Evolutionary conservation across 2,888 invertebrate species (phyloP), one percentile per base, ranked within the genome.

Genomic region (Himalopsyche japonica): DNA sequence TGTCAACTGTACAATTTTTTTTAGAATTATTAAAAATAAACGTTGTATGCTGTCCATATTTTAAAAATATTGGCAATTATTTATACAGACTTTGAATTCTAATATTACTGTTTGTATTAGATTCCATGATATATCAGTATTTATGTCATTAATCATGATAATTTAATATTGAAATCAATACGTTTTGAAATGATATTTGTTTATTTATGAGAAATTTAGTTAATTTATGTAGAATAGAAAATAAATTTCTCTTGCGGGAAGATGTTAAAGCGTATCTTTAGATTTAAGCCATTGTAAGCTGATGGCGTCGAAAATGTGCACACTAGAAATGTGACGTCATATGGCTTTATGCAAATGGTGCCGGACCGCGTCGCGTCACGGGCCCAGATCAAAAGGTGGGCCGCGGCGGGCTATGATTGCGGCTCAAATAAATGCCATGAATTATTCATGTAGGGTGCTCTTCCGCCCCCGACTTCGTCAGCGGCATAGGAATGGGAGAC

Each of bases 381-480:
- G 82, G 64, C 47, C 70, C 57, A 80, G 85, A 84, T 86, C 85
- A 86, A 86, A 86, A 86, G 85, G 85, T 79, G 82, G 77, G 82
- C 82, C 79, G 80, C 80, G 43, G 24, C 37, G 64, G 64, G 70
- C 70, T 34, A 79, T 85, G 85, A 85, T 85, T 85, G 85, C 82
- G 85, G 85, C 80, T 85, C 64, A 80, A 85, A 85, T 85, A 85
- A 85, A 85, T 84, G 85, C 70, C 57, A 85, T 85, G 85, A 85
- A 85, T 82, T 79, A 85, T 83, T 83, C 82, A 85, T 85, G 80
- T 30, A 48, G 48, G 34, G 70, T 27, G 24, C 70, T 70, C 70
- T 30, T 70, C 70, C 30, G 30, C 70, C 70, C 70, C 70, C 30
- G 70, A 27, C 70, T 70, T 70, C 70, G 70, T 70, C 70, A 70